Base-by-base conservation (phyloP, 1,140 invertebrate species). In the Trichonephila clavipes region DNA sequence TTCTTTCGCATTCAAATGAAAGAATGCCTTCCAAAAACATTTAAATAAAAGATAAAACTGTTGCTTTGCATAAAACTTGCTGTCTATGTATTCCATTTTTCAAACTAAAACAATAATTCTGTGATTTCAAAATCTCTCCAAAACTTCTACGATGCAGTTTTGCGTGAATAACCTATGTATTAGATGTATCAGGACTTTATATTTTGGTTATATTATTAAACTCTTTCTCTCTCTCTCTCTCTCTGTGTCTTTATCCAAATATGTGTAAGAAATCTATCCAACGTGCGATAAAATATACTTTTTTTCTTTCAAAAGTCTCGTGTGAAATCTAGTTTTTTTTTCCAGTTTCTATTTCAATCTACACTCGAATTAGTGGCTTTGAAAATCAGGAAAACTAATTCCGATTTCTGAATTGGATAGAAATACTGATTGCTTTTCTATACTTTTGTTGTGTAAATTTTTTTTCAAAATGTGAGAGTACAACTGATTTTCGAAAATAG, bases 401-500 rank as follows among this genome's bases (percentile, higher is more conserved):
- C 8, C 24, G 18, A 77, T 77, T 77, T 77, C 34, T 77, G 18
- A 21, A 77, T 18, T 77, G 14, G 12, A 4, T 40, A 16, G 16
- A 77, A 77, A 28, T 19, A 6, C 18, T 77, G 28, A 40, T 34
- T 77, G 18, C 40, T 19, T 40, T 34, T 18, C 72, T 77, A 40
- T 7, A 16, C 18, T 77, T 19, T 77, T 40, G 12, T 77, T 77
- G 6, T 77, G 28, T 77, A 77, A 77, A 77, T 40, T 18, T 40
- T 28, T 77, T 77, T 40, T 19, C 7, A 51, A 77, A 77, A 18
- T 77, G 24, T 40, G 34, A 8, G 28, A 34, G 10, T 12, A 21
- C 10, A 77, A 77, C 72, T 77, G 72, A 77, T 77, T 40, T 77
- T 77, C 28, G 14, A 77, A 77, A 77, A 77, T 77, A 77, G 72